Conservation (phyloP, 92 coral and sea anemone genomes). For the Heteractis magnifica region DNA sequence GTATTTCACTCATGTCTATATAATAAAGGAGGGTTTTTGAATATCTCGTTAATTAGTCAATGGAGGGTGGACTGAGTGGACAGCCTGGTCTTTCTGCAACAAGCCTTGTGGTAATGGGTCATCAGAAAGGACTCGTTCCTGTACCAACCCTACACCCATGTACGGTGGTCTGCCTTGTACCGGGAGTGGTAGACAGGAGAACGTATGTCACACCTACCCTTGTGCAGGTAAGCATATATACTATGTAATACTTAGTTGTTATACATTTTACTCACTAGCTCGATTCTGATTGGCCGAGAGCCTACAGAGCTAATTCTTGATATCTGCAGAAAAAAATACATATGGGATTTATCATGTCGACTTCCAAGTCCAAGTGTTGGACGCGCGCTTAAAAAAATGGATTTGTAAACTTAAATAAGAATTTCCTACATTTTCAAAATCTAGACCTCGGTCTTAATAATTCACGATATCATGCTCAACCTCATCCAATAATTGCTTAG, state of each 20-base stretch:
- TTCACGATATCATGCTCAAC: too few relatives aligned
- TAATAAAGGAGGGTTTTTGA: neutral
- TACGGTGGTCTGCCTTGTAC: slow-evolving; percentile 36
- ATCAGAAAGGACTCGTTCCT: slow-evolving; percentile 30
- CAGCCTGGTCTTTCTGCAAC: slow-evolving; percentile 36
- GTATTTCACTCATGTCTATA: neutral
- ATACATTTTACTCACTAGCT: neutral
- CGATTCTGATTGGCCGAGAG: too few relatives aligned
- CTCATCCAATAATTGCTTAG: too few relatives aligned
- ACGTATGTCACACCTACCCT: slow-evolving; percentile 16
- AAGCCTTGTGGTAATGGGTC: slow-evolving; percentile 49
- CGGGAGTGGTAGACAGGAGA: slow-evolving; percentile 5
- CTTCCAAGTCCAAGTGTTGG: too few relatives aligned
- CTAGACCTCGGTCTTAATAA: too few relatives aligned
- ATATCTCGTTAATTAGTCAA: slow-evolving; percentile 15
- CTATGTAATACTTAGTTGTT: neutral
- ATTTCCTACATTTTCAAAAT: too few relatives aligned
- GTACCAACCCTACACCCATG: slow-evolving; percentile 52
- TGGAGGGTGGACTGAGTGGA: slow-evolving; percentile 51
- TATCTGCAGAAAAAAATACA: too few relatives aligned
- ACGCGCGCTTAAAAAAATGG: too few relatives aligned
- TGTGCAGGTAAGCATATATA: slow-evolving; percentile 29
- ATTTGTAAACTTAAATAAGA: too few relatives aligned
- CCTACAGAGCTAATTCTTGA: too few relatives aligned
- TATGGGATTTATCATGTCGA: too few relatives aligned